A percentile compares a stretch with the other conserved stretches of the same genome.
phyloP scores from a whole-genome alignment of 2,888 invertebrate species.

The Pyrrhopygopsis socrates region DNA sequence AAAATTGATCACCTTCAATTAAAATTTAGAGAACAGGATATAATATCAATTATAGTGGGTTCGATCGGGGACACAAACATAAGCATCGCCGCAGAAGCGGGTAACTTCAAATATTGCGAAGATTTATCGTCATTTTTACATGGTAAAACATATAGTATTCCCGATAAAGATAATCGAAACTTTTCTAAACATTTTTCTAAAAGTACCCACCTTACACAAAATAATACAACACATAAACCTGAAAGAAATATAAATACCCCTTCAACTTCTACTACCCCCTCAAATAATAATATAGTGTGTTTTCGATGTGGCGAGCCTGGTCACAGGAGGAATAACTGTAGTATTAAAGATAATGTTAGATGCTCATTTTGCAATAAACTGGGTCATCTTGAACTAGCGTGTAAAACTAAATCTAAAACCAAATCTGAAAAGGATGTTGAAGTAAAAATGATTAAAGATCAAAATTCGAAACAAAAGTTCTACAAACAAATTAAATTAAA shows the following conservation, averaged over 20 bases:
- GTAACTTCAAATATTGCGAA: constrained; percentile 78
- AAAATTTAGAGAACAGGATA: constrained; percentile 76
- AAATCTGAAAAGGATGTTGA: constrained; percentile 75
- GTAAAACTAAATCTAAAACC: constrained; percentile 60
- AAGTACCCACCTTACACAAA: background rate
- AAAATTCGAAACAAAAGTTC: constrained; percentile 65
- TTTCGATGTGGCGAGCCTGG: constrained; percentile 67
- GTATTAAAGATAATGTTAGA: constrained; percentile 51
- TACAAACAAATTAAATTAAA: constrained; percentile 62
- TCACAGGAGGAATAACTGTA: constrained; percentile 55
- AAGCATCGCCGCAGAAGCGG: constrained; percentile 76
- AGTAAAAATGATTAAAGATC: constrained; percentile 66
- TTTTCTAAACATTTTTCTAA: constrained; percentile 16
- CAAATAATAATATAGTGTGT: constrained; percentile 42
- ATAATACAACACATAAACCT: background rate
- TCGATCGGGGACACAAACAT: constrained; percentile 79
- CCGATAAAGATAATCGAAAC: constrained; percentile 37
- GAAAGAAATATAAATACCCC: background rate
- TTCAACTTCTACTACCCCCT: background rate
- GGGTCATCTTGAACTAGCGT: constrained; percentile 77
- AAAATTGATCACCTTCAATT: constrained; percentile 78
- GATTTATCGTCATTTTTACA: constrained; percentile 71
- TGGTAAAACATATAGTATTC: constrained; percentile 49
- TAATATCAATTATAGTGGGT: constrained; percentile 81
- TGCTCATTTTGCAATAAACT: constrained; percentile 74